A percentile compares a stretch with the other conserved stretches of the same genome.
phyloP scores from a whole-genome alignment of 2,113 vertebrate genomes.

The Eolophus roseicapilla region DNA sequence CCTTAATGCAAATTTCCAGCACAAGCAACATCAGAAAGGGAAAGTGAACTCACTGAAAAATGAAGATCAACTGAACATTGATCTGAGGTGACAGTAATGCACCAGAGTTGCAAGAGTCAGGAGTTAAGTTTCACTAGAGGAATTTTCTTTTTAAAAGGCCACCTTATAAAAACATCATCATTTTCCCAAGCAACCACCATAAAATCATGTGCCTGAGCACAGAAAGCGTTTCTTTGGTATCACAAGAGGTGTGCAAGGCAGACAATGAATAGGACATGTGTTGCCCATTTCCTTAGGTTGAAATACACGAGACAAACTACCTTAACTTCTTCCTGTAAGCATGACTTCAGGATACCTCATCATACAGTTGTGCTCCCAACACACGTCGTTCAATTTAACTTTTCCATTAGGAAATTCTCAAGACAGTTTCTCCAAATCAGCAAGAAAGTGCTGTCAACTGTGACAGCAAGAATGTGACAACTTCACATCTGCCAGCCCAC shows the following conservation, averaged over 20 bases:
- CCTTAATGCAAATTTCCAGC: neutral
- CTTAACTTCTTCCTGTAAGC: neutral
- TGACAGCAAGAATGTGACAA: neutral
- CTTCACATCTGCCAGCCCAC: neutral
- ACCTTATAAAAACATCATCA: neutral
- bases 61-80: accelerated
- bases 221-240: neutral
- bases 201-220: neutral
- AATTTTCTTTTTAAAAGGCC: neutral
- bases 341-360: neutral
- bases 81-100: neutral
- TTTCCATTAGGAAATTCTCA: neutral
- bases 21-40: neutral
- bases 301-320: neutral
- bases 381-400: neutral
- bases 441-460: neutral
- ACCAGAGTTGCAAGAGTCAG: neutral
- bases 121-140: neutral
- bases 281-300: neutral
- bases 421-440: neutral
- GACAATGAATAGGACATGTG: neutral
- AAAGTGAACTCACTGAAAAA: neutral
- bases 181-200: neutral
- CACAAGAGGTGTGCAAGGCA: neutral
- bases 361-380: neutral